A percentile compares a stretch with the other conserved stretches of the same genome.
Evolutionary conservation across 1,140 invertebrate species (phyloP).

Genomic region (Caenorhabditis tropicalis): DNA sequence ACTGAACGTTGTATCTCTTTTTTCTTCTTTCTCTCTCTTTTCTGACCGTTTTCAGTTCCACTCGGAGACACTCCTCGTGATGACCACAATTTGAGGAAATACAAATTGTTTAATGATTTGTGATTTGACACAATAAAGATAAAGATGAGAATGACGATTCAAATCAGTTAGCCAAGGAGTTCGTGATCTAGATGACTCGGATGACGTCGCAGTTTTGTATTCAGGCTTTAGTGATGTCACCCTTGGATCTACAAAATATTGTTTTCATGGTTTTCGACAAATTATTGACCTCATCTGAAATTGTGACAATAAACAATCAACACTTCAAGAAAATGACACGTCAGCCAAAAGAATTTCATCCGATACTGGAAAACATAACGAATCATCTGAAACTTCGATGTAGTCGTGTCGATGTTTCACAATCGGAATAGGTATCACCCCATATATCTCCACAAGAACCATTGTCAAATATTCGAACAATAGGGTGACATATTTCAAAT

Average conservation of each 20-base stretch:
- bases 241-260: not conserved
- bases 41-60: not conserved
- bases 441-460: too few species aligned
- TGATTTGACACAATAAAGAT: not conserved
- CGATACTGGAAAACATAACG: too few species aligned
- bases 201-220: not conserved
- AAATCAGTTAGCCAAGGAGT: not conserved
- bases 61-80: not conserved
- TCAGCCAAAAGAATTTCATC: too few species aligned
- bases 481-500: not conserved
- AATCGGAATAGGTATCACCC: too few species aligned
- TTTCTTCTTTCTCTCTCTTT: too few species aligned
- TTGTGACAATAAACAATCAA: not conserved
- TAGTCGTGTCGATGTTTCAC: too few species aligned
- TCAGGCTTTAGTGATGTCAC: not conserved
- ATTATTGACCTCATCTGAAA: not conserved
- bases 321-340: not conserved
- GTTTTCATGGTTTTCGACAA: not conserved
- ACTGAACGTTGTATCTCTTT: not conserved
- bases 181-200: not conserved
- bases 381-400: too few species aligned
- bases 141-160: not conserved
- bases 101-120: constrained; percentile 8
- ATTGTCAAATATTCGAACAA: not conserved
- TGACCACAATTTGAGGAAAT: not conserved